Evolutionary conservation across 2,113 vertebrate species (phyloP), one percentile per base, ranked within the genome.

Genomic region (Stercorarius parasiticus): DNA sequence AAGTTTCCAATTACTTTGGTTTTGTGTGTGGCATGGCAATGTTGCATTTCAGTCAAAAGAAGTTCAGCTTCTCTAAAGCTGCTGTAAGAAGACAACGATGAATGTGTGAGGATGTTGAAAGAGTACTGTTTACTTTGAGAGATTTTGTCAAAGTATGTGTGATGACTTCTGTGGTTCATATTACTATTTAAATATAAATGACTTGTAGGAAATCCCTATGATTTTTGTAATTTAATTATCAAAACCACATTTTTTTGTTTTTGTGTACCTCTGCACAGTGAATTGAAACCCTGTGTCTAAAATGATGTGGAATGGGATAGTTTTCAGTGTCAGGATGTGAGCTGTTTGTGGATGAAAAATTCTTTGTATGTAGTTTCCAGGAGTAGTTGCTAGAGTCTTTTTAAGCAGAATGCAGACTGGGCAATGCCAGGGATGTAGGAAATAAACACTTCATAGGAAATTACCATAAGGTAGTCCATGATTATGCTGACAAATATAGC

Each of bases 161-260:
- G 65, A 90, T 93, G 88, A 84, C 32, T 83, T 88, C 29, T 40
- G 0, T 79, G 49, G 58, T 66, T 91, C 69, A 30, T 76, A 90
- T 86, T 94, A 34, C 42, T 81, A 22, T 81, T 93, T 58, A 80
- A 90, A 95, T 96, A 49, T 43, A 95, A 93, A 92, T 90, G 27
- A 42, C 20, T 42, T 78, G 36, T 7, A 78, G 72, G 29, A 86
- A 93, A 65, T 62, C 10, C 15, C 2, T 65, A 56, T 74, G n/a
- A 40, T 53, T 93, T 94, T 94, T 93, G 34, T 50, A 82, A 88
- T 72, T 78, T 86, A 81, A 59, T 89, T 80, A 66, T 49, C 43
- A 55, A 71, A 76, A 20, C 11, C 2, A 6, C 34, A 7, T 59
- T 1, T 21, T 82, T 76, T 42, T 42, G 11, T 1, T 76, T 85